Percentiles rank a stretch among this genome's conserved stretches.
These are phyloP conservation scores for Cryptus armator DNA, from an alignment of 2,888 invertebrate genomes.

Conservation along the genomic window DNA sequence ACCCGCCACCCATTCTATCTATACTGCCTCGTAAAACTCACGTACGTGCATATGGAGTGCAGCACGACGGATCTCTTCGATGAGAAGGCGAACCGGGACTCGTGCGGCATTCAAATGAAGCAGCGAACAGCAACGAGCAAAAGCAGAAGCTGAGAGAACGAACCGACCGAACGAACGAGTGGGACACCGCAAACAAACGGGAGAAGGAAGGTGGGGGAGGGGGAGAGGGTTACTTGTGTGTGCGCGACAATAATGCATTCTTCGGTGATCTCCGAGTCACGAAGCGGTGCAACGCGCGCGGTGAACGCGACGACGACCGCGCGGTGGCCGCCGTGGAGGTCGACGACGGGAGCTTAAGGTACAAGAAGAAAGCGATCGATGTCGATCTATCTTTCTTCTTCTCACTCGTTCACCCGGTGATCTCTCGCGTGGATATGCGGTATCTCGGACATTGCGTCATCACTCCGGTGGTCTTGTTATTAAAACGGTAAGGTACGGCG, in stretches of 20 bases:
- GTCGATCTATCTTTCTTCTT: conserved; percentile 48
- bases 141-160: conserved; percentile 55
- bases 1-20: conserved; percentile 42
- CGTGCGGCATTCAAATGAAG: conserved; percentile 79
- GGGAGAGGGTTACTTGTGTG: conserved; percentile 16
- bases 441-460: conserved; percentile 75
- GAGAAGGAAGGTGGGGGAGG: neutral
- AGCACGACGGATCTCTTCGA: conserved; percentile 76
- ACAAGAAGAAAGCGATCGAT: conserved; percentile 45
- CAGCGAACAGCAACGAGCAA: conserved; percentile 21
- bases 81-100: conserved; percentile 76
- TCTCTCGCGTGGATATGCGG: conserved; percentile 64
- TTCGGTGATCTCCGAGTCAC: conserved; percentile 69
- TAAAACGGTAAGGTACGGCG: conserved; percentile 71
- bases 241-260: conserved; percentile 69
- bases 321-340: conserved; percentile 59
- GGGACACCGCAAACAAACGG: conserved; percentile 3
- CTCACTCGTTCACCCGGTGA: conserved; percentile 39
- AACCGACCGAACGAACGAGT: conserved; percentile 35
- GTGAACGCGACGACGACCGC: conserved; percentile 55
- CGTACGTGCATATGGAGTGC: conserved; percentile 71
- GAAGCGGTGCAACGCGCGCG: conserved; percentile 65
- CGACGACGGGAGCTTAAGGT: conserved; percentile 61
- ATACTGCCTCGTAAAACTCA: conserved; percentile 66
- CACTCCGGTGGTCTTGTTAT: conserved; percentile 73